Conservation (phyloP, 2,888 invertebrate genomes). For the Ariolimax columbianus region DNA sequence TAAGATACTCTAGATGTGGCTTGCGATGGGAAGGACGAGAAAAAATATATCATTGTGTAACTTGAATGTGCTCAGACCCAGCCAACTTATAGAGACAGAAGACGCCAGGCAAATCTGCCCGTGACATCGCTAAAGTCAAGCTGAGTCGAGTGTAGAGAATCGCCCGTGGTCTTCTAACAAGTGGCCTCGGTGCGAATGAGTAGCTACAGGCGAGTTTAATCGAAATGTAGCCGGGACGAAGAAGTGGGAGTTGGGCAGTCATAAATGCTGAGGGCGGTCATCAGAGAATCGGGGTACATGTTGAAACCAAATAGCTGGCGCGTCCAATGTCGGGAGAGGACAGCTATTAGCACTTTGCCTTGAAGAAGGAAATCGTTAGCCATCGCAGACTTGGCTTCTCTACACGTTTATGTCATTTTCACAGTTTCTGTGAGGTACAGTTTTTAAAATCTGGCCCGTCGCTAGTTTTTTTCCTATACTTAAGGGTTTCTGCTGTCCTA, state of each 20-base stretch:
- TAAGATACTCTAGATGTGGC: neutral
- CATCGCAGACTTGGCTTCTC: too few species aligned
- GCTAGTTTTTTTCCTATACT: too few species aligned
- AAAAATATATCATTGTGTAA: neutral
- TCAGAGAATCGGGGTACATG: neutral
- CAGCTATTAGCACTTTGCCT: neutral
- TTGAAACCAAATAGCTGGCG: neutral
- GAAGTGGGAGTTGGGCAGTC: neutral
- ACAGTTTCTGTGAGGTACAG: too few species aligned
- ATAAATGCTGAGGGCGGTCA: neutral
- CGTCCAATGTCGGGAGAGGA: neutral
- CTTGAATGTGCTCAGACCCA: neutral
- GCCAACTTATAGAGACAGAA: neutral
- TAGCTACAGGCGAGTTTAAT: constrained; percentile 15
- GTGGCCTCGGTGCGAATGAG: neutral
- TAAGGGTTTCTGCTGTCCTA: too few species aligned
- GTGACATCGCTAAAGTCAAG: neutral
- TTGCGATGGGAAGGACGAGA: neutral
- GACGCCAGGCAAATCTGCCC: neutral
- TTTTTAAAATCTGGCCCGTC: too few species aligned
- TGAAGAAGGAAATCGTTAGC: neutral
- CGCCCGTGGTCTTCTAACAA: neutral
- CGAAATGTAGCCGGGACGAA: neutral
- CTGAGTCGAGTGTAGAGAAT: neutral
- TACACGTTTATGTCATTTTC: too few species aligned